Evolutionary conservation across 23 tunicate species (phyloP).

Genomic region (Oikopleura dioica): DNA sequence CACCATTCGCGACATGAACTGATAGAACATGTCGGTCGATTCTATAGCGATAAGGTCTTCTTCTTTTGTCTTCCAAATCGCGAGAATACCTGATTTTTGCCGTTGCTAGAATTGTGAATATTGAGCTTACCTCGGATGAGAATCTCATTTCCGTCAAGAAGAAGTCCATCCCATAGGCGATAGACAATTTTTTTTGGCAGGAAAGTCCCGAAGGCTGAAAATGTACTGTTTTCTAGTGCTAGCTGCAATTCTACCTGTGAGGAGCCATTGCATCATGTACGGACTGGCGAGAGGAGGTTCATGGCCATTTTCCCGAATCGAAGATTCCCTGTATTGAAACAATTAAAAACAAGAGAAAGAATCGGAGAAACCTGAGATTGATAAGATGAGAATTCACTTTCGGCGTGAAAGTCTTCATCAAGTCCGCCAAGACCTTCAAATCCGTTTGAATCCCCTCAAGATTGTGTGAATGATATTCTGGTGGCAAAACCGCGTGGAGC

Average conservation of each 20-base stretch:
- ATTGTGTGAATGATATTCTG: constrained; percentile 66
- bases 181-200: constrained; percentile 42
- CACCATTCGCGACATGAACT: neutral
- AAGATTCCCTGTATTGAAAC: no score
- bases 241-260: neutral
- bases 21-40: neutral
- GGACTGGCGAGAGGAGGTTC: constrained; percentile 94
- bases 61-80: neutral
- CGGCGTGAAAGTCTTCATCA: constrained; percentile 33
- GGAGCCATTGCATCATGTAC: constrained; percentile 84
- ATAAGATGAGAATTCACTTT: constrained; percentile 41
- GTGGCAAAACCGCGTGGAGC: constrained; percentile 60
- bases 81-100: no score
- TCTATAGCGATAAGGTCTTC: neutral
- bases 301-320: constrained; percentile 42
- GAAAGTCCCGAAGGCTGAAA: constrained; percentile 42
- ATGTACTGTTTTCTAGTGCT: neutral
- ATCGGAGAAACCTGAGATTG: no score
- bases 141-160: constrained; percentile 78
- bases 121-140: constrained; percentile 40
- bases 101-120: no score
- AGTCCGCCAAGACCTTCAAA: constrained; percentile 81
- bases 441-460: constrained; percentile 64
- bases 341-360: no score
- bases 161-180: constrained; percentile 68